Percentiles rank a stretch among this genome's conserved stretches.
phyloP scores from a whole-genome alignment of 2,797 vertebrate genomes.

The Morelia viridis region DNA sequence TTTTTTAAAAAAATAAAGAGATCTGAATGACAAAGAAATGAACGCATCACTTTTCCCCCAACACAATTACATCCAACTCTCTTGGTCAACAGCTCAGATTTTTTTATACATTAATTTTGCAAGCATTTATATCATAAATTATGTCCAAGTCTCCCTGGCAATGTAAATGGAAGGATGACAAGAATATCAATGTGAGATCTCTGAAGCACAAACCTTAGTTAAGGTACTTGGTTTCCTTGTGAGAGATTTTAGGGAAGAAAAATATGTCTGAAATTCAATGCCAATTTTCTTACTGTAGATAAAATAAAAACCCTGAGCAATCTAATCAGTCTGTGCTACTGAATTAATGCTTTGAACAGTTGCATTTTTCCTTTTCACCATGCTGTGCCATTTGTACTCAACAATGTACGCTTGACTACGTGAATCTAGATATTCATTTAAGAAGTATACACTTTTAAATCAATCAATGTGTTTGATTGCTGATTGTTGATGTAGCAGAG shows the following conservation, averaged over 20 bases:
- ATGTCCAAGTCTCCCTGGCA: not conserved
- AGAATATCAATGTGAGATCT: not conserved
- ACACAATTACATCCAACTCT: slow-evolving; percentile 13
- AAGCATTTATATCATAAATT: slow-evolving; percentile 15
- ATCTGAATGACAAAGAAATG: slow-evolving; percentile 54
- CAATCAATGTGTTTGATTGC: slow-evolving; percentile 42
- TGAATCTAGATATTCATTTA: slow-evolving; percentile 58
- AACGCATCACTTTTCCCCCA: slow-evolving; percentile 31
- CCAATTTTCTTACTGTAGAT: slow-evolving; percentile 35
- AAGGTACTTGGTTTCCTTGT: not conserved
- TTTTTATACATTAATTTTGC: slow-evolving; percentile 25
- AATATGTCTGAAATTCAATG: slow-evolving; percentile 17
- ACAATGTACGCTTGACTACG: slow-evolving; percentile 52
- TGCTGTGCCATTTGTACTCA: slow-evolving; percentile 47
- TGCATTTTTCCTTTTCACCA: slow-evolving; percentile 43
- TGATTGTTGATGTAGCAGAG: slow-evolving; percentile 13
- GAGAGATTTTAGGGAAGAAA: not conserved
- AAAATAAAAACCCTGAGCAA: slow-evolving; percentile 31
- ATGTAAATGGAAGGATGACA: slow-evolving; percentile 25
- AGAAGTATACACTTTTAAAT: not conserved
- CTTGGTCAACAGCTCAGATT: slow-evolving; percentile 23
- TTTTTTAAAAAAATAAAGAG: slow-evolving; percentile 10
- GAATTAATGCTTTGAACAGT: slow-evolving; percentile 46
- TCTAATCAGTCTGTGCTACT: slow-evolving; percentile 44
- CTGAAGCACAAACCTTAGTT: slow-evolving; percentile 32